These are phyloP conservation scores for Limnothrissa miodon DNA, from an alignment of 2,113 vertebrate species.

Conservation along the genomic window DNA sequence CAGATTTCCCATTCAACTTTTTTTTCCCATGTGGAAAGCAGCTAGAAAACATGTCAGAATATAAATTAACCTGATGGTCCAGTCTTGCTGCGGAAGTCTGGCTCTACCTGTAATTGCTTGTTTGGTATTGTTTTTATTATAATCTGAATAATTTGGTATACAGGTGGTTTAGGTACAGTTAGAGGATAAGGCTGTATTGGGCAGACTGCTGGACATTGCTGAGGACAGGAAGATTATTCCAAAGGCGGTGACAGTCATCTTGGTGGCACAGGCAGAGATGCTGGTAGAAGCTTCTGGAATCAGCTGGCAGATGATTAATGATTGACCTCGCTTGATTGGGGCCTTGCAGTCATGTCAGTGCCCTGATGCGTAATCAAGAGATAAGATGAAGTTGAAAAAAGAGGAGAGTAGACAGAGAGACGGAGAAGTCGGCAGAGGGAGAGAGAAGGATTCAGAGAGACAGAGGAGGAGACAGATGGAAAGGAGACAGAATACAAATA, in stretches of 20 bases:
- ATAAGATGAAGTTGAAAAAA: neutral
- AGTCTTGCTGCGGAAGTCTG: no score
- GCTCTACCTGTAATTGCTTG: no score
- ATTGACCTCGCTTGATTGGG: neutral
- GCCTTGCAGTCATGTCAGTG: neutral
- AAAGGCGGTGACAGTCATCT: neutral
- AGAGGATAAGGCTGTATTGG: neutral
- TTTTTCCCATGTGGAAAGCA: no score
- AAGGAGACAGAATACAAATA: neutral
- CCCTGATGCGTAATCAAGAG: conserved; percentile 7
- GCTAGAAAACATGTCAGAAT: no score
- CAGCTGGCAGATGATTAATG: conserved; percentile 2
- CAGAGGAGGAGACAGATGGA: neutral
- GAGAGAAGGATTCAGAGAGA: neutral
- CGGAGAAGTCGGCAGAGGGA: neutral
- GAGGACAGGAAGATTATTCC: neutral
- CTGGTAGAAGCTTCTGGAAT: neutral
- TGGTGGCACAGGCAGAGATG: neutral
- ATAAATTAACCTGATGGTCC: no score
- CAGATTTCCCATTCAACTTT: no score
- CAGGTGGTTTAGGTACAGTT: no score
- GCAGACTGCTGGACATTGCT: neutral
- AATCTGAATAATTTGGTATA: no score
- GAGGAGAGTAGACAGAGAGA: neutral
- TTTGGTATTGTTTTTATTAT: no score